Base-by-base conservation (phyloP, 2,113 vertebrate species). In the Corythornis cristatus region DNA sequence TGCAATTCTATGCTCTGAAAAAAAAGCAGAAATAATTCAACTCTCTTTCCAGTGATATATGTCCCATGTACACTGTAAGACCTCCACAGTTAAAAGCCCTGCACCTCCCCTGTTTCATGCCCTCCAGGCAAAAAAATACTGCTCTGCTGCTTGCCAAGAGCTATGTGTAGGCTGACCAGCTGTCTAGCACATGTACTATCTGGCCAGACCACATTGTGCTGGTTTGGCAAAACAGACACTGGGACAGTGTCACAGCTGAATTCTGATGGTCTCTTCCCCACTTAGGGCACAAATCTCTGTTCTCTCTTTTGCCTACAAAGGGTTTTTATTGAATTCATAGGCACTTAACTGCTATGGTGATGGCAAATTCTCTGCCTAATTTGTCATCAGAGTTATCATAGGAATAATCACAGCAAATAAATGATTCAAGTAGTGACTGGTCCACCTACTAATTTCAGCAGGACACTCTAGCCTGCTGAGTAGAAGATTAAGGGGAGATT, bases 271-370 rank as follows among this genome's bases (percentile, higher is more conserved):
- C 46, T 74, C 13, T 23, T 58, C 33, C 65, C 37, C 4, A 15
- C n/a, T 11, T 26, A 61, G 35, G 46, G 29, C 22, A 73, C 42
- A 12, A 28, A 20, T 8, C 72, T 37, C 23, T 68, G 37, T 58
- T 88, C 22, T 75, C 3, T 8, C 43, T 83, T 60, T 77, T 77
- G 50, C 35, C 58, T 48, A 12, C 43, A 26, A 57, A 17, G 37
- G 37, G 23, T 5, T 18, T 35, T 42, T 35, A 31, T 6, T 50
- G 67, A 48, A 18, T 50, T 72, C 62, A 22, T 2, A 45, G 48
- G 31, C 17, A 54, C 7, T 35, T n/a, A 19, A 5, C 20, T 64
- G 9, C 19, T 29, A 5, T 3, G 1, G 2, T 37, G 4, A 1
- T 16, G 35, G 25, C 40, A 64, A 79, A 25, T 15, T 45, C 54